A percentile compares a stretch with the other conserved stretches of the same genome.
These are phyloP conservation scores for Pithecia hirsuta DNA, from an alignment of 2,797 vertebrate genomes.

Conservation along the genomic window DNA sequence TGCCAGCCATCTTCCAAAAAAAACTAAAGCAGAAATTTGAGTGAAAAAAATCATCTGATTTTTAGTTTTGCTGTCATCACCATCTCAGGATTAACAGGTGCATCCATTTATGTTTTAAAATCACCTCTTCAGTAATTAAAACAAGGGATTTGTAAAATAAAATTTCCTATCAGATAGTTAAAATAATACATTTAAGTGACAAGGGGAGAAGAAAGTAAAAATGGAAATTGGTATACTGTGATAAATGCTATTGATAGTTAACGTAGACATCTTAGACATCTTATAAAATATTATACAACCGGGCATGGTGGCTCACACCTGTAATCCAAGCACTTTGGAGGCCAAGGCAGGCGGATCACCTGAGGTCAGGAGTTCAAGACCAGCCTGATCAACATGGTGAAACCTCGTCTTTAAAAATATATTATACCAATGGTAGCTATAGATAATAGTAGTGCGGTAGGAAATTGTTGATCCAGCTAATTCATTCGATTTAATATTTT, in stretches of 20 bases:
- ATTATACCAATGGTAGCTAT: not conserved
- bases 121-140: constrained; percentile 77
- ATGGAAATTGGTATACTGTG: not conserved
- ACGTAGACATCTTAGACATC: not conserved
- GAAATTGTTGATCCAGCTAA: constrained; percentile 49
- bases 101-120: constrained; percentile 81
- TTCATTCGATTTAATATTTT: constrained; percentile 60
- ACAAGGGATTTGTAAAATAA: constrained; percentile 71
- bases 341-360: too few species aligned
- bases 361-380: too few species aligned
- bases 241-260: constrained; percentile 59
- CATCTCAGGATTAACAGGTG: constrained; percentile 84
- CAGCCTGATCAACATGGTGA: too few species aligned
- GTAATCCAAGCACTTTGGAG: too few species aligned
- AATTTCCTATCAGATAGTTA: constrained; percentile 69
- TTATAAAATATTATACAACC: not conserved
- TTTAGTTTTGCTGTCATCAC: constrained; percentile 67
- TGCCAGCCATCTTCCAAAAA: constrained; percentile 96
- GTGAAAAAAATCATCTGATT: constrained; percentile 81
- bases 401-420: not conserved
- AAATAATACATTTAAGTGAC: constrained; percentile 39
- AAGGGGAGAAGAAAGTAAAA: not conserved
- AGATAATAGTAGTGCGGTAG: not conserved
- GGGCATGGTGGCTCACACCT: too few species aligned
- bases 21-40: constrained; percentile 97